Conservation (phyloP, 2,797 vertebrate genomes). For the Enteromius afrohamiltoni region DNA sequence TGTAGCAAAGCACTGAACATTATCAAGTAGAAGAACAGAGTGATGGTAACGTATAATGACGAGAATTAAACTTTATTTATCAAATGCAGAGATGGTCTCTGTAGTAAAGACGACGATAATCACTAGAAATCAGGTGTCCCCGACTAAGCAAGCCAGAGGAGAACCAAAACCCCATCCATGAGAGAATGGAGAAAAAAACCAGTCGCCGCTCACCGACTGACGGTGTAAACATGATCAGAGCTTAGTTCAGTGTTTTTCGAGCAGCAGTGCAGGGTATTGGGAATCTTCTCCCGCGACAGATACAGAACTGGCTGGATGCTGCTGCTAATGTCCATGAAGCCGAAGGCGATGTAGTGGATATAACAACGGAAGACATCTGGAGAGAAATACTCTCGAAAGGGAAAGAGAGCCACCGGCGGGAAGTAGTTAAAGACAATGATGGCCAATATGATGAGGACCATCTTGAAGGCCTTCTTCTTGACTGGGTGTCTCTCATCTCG, state of each 20-base stretch:
- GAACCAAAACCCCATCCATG: too few species aligned
- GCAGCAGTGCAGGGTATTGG: slow-evolving; percentile 33
- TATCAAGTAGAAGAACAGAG: too few species aligned
- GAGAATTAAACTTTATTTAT: too few species aligned
- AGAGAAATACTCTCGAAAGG: slow-evolving; percentile 75
- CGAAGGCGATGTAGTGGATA: slow-evolving; percentile 75
- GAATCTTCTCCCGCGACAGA: slow-evolving; percentile 71
- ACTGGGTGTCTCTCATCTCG: slow-evolving; percentile 79
- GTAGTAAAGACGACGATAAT: too few species aligned
- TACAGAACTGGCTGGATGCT: slow-evolving; percentile 81
- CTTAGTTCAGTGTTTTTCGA: slow-evolving; percentile 25
- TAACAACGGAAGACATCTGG: slow-evolving; percentile 72
- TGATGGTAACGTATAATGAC: too few species aligned
- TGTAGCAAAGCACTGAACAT: too few species aligned
- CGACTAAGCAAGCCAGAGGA: too few species aligned
- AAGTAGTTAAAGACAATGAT: slow-evolving; percentile 82
- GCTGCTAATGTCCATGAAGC: slow-evolving; percentile 82
- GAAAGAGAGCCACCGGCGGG: slow-evolving; percentile 77
- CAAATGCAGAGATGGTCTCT: too few species aligned
- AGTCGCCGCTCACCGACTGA: neutral
- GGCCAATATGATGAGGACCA: slow-evolving; percentile 78
- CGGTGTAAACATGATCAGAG: neutral
- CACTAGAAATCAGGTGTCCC: too few species aligned
- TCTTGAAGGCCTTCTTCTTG: slow-evolving; percentile 81
- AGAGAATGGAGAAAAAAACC: too few species aligned